Evolutionary conservation across 2,888 invertebrate genomes (phyloP), one percentile per base, ranked within the genome.

Genomic region (Tetheella fluctuosa): DNA sequence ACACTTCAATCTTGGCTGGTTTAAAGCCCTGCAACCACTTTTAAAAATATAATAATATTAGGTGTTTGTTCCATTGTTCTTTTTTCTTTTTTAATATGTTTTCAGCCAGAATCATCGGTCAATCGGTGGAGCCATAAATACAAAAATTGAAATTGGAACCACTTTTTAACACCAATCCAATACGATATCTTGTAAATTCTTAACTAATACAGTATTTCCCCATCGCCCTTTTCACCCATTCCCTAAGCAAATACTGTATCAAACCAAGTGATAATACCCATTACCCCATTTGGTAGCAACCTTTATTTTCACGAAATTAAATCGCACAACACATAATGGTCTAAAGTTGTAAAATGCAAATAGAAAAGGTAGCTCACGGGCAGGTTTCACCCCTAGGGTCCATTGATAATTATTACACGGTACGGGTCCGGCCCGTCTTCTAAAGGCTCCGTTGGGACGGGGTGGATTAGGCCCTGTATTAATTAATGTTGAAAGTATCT

Each of bases 361-460:
- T 85, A 81, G 82, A 82, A 84, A 78, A 65, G 65, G 66, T 63
- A 61, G 52, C 54, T 58, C 52, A 66, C 65, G 39, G 74, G 73
- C 65, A 71, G 76, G 78, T 65, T 69, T 67, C 68, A 77, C 84
- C 91, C 87, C 74, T 59, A 83, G 88, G 91, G 89, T 82, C 84
- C 90, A 90, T 90, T 91, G 92, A 90, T 91, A 93, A 93, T 93
- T 93, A 93, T 93, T 90, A 91, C 85, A 85, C 81, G 80, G 84
- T 70, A 69, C 65, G 73, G 70, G 68, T 70, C 74, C 74, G 69
- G 64, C 73, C 80, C 81, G 83, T 79, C 85, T 81, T 80, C 75
- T 79, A 83, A 86, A 83, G 83, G 85, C 76, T 75, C 86, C 83
- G 58, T 58, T 58, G 85, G 85, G 87, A 79, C 67, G 34, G 61